Base-by-base conservation (phyloP, 2,113 vertebrate genomes). In the Tupaia chinensis region DNA sequence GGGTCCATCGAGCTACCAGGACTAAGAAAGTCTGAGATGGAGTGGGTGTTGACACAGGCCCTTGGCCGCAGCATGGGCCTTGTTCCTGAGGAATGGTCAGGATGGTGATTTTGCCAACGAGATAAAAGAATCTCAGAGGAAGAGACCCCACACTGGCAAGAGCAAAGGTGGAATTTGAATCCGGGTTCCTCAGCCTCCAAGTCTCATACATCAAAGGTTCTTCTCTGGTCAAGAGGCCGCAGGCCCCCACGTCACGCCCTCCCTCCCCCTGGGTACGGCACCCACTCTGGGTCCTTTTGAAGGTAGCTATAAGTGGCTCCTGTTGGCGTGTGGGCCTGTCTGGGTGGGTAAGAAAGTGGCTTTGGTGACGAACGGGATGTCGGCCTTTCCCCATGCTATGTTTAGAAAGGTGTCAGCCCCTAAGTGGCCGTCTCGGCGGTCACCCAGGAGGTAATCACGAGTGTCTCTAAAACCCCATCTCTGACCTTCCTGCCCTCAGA, bases 291-390 rank as follows among this genome's bases (percentile, higher is more conserved):
- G 86, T 20, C 82, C 86, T 91, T 97, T 97, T 94, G 97, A 97
- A 97, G 91, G 86, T 78, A 76, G 84, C 95, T 97, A 97, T 97
- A 98, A 95, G 93, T 70, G 93, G 97, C 93, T 96, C 87, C 78
- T 2, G n/a, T 78, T 85, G 97, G 93, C 89, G 6, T 84, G 79
- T 78, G 80, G 72, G 79, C 25, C 92, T 78, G 96, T 97, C 93
- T 96, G 96, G 94, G 95, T 66, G 93, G 96, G 56, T 85, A 85
- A 66, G 79, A 79, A 66, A 97, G 93, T 96, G 97, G 95, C 97
- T 97, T 98, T 94, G 81, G 90, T 97, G 97, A 97, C 77, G 89
- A 96, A 97, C 85, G n/a, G 95, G 95, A 97, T 92, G 97, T 94
- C 44, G 5, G 87, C 9, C 76, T 87, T 94, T 76, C 68, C 90